Conservation (phyloP, 2,113 vertebrate genomes). For the Falco punctatus region DNA sequence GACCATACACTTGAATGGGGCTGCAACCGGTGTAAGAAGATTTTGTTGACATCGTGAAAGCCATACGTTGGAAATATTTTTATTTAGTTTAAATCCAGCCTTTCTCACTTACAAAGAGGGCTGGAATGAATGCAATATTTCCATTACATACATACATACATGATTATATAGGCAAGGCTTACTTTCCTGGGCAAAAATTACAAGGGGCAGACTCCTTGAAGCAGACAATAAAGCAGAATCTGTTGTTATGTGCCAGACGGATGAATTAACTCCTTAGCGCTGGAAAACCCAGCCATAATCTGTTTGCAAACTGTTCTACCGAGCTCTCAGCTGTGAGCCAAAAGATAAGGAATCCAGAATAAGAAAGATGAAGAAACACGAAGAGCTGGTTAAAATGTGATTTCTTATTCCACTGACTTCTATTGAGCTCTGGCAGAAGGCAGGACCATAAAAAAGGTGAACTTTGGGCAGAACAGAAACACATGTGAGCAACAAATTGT, state of each 20-base stretch:
- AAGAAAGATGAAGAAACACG: neutral
- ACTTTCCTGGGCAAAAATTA: neutral
- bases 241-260: neutral
- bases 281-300: neutral
- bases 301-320: neutral
- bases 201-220: neutral
- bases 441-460: neutral
- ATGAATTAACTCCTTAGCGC: neutral
- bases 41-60: neutral
- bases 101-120: neutral
- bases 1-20: neutral
- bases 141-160: neutral
- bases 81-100: neutral
- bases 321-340: neutral
- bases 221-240: neutral
- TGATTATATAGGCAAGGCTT: neutral
- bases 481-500: neutral
- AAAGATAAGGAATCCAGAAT: neutral
- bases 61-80: neutral
- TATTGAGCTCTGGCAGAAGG: neutral
- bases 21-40: neutral
- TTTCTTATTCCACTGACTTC: neutral
- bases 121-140: neutral
- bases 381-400: neutral
- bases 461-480: slow-evolving; percentile 17